Evolutionary conservation across 2,797 vertebrate species (phyloP).

Genomic region (Sebastes trivittatus): DNA sequence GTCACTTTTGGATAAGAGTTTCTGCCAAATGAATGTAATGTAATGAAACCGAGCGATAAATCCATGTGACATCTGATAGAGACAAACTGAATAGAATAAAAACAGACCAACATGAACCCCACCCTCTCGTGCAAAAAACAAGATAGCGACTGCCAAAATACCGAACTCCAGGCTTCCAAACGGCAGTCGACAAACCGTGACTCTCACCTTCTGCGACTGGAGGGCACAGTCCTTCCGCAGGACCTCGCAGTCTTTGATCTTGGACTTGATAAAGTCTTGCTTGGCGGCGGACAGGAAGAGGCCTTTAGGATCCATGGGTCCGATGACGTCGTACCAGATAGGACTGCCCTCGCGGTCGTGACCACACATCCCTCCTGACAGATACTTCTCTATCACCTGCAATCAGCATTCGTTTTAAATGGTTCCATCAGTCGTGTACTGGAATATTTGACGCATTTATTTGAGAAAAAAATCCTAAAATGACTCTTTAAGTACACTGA

Average conservation of each 20-base stretch:
- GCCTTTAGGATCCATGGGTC: conserved; percentile 92
- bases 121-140: background rate
- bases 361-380: conserved; percentile 93
- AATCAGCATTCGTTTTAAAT: background rate
- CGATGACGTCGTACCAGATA: conserved; percentile 92
- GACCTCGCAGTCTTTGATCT: conserved; percentile 92
- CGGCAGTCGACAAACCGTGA: no score
- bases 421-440: background rate
- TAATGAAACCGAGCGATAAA: background rate
- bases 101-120: background rate
- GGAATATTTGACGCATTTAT: background rate
- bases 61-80: background rate
- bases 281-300: conserved; percentile 93
- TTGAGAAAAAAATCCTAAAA: background rate
- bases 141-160: fast-evolving
- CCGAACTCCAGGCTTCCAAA: no score
- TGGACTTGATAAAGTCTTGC: conserved; percentile 94
- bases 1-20: no score
- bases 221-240: conserved; percentile 82
- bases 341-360: conserved; percentile 90
- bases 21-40: no score
- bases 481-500: background rate
- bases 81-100: background rate
- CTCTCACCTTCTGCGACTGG: conserved; percentile 86
- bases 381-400: conserved; percentile 86